These are phyloP conservation scores for Cylindroiulus punctatus DNA, from an alignment of 2,888 invertebrate species.

Conservation along the genomic window DNA sequence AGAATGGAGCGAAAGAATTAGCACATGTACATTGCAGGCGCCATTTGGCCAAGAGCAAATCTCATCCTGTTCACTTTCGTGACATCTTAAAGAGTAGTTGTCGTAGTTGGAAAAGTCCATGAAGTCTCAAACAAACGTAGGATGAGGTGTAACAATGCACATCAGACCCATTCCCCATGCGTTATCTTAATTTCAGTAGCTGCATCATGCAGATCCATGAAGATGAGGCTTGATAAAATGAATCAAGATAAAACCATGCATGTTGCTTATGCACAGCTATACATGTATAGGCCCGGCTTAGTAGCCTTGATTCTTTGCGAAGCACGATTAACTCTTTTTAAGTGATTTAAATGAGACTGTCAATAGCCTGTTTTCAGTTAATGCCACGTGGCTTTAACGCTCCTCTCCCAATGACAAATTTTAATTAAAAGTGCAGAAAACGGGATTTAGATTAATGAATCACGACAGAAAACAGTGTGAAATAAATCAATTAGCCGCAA, in stretches of 20 bases:
- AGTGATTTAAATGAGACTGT: background rate
- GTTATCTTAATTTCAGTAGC: no score
- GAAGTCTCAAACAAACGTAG: no score
- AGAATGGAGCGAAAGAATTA: no score
- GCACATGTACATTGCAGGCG: background rate
- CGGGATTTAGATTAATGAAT: background rate
- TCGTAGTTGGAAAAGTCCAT: no score
- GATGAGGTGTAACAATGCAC: no score
- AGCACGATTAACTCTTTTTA: background rate
- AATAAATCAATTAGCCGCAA: slow-evolving; percentile 2
- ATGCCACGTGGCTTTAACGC: background rate
- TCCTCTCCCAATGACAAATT: background rate
- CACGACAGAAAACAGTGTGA: background rate
- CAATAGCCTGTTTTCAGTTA: background rate
- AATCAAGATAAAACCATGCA: background rate
- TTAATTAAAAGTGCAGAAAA: slow-evolving; percentile 37
- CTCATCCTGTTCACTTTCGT: background rate
- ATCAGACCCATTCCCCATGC: no score
- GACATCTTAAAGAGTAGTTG: no score
- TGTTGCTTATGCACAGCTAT: background rate
- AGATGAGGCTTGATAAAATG: background rate
- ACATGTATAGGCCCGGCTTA: background rate
- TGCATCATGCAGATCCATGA: background rate
- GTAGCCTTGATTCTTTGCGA: background rate
- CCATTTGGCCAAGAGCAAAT: background rate